These are phyloP conservation scores for Trachythela sp. DNA, from an alignment of 64 coral and sea anemone genomes.

Conservation along the genomic window DNA sequence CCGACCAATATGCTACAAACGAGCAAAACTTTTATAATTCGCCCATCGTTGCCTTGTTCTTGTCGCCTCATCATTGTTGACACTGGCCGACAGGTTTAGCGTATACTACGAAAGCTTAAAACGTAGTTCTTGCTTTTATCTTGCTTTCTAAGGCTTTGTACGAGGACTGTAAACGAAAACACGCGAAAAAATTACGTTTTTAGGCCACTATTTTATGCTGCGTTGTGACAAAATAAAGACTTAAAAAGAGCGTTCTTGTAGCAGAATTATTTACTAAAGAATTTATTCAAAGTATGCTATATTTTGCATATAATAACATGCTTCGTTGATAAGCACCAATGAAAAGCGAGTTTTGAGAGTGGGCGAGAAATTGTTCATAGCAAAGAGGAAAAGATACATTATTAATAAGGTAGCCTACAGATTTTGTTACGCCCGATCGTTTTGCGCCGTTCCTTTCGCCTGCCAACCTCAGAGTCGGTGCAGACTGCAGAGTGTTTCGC, in stretches of 20 bases:
- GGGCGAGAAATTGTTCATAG: background rate
- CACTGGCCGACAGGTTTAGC: background rate
- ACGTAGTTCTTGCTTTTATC: background rate
- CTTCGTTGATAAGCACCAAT: background rate
- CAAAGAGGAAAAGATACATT: background rate
- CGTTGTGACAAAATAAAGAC: background rate
- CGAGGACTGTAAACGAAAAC: background rate
- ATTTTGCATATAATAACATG: constrained; percentile 3
- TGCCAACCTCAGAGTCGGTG: too few species aligned
- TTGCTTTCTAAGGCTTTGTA: background rate
- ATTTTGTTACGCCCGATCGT: background rate
- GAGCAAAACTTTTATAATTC: background rate
- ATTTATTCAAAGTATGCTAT: constrained; percentile 6
- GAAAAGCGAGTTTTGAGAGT: background rate
- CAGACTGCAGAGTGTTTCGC: too few species aligned
- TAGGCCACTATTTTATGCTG: background rate
- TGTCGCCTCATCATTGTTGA: background rate
- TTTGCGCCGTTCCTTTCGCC: background rate
- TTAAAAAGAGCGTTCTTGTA: background rate
- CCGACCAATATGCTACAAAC: background rate
- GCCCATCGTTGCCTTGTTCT: background rate
- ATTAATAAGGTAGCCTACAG: background rate
- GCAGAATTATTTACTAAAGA: constrained; percentile 3
- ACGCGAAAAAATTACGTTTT: background rate
- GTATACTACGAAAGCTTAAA: background rate